phyloP scores from a whole-genome alignment of 2,797 vertebrate genomes.

The Gymnoscopelus microlampas region DNA sequence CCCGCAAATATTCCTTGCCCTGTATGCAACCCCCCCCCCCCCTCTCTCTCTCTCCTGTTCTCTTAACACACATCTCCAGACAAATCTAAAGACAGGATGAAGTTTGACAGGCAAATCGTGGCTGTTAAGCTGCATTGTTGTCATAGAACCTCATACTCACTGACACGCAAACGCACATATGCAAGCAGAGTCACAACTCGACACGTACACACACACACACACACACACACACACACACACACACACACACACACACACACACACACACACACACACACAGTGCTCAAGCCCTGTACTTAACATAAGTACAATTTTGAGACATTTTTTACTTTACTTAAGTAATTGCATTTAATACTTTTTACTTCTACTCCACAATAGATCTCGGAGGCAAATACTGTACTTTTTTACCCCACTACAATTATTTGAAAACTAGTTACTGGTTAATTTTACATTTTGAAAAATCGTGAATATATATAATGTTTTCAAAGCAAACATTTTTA shows the following conservation, averaged over 20 bases:
- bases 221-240: constrained; percentile 21
- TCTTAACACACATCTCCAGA: constrained; percentile 66
- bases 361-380: no score
- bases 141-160: constrained; percentile 48
- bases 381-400: no score
- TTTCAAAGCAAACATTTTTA: no score
- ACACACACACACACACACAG: constrained; percentile 18
- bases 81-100: constrained; percentile 61
- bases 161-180: not conserved
- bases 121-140: constrained; percentile 67
- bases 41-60: constrained; percentile 24
- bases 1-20: constrained; percentile 59
- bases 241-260: constrained; percentile 22
- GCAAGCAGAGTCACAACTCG: constrained; percentile 45
- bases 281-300: not conserved
- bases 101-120: constrained; percentile 73
- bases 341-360: no score
- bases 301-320: no score
- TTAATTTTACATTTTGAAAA: constrained; percentile 8
- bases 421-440: constrained; percentile 4
- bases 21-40: no score
- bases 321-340: no score
- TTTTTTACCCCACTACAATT: not conserved
- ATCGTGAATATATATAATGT: no score
- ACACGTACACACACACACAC: constrained; percentile 60